Conservation (phyloP, 2,113 vertebrate species). For the Oriolus oriolus region DNA sequence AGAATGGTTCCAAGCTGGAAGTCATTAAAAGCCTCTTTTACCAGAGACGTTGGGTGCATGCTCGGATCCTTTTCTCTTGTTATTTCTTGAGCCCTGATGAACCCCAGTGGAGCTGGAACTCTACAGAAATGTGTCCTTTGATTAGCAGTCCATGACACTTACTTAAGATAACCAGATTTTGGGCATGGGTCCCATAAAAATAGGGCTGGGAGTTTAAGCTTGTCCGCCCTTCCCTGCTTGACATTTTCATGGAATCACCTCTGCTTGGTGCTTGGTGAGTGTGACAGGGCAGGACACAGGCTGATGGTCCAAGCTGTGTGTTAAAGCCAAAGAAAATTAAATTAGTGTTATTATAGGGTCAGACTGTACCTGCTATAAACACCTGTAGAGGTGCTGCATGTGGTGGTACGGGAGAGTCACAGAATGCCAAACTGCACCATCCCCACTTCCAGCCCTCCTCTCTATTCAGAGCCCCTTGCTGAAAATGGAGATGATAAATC, state of each 20-base stretch:
- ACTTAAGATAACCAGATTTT: conserved; percentile 62
- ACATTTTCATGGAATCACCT: conserved; percentile 47
- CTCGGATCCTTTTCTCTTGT: neutral
- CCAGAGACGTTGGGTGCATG: neutral
- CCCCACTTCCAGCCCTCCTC: neutral
- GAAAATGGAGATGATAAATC: neutral
- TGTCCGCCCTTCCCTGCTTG: conserved; percentile 45
- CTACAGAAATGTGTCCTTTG: neutral
- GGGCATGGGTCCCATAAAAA: conserved; percentile 56
- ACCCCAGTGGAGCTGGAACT: neutral
- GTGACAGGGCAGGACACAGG: neutral
- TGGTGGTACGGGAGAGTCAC: neutral
- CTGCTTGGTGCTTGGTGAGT: neutral
- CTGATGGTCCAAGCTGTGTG: neutral
- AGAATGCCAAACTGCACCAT: neutral
- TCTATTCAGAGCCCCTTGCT: neutral
- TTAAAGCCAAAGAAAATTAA: neutral
- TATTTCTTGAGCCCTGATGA: neutral
- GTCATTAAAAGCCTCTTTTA: neutral
- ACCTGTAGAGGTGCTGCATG: neutral
- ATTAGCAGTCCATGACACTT: conserved; percentile 43
- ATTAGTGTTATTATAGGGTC: neutral
- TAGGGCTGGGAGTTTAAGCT: conserved; percentile 40
- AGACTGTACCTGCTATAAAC: neutral
- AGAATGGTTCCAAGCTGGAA: neutral